Percentiles rank a stretch among this genome's conserved stretches.
Conservation (phyloP, 2,797 vertebrate genomes). For the Sorex maritimensis region DNA sequence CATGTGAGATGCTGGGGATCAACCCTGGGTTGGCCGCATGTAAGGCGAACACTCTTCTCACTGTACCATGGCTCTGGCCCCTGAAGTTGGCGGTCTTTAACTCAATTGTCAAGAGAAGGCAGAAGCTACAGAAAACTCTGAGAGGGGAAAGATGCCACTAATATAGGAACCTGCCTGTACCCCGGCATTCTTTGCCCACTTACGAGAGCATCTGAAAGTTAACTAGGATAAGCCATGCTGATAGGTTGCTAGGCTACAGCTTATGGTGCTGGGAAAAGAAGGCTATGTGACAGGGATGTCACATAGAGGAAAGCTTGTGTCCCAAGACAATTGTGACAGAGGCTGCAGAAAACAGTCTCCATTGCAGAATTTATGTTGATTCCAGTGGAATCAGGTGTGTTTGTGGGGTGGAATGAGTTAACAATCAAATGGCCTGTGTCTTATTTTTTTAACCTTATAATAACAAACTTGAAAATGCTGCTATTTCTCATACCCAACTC, state of each 20-base stretch:
- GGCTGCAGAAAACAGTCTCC: neutral
- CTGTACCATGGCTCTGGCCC: no score
- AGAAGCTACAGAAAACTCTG: neutral
- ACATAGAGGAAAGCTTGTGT: neutral
- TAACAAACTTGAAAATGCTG: conserved; percentile 28
- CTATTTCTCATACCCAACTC: neutral
- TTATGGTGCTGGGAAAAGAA: neutral
- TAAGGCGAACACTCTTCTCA: no score
- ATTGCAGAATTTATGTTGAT: neutral
- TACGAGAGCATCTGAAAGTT: neutral
- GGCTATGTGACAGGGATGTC: neutral
- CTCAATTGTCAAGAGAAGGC: neutral
- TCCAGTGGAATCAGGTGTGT: neutral
- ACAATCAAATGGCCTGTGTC: neutral
- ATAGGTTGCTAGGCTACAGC: neutral
- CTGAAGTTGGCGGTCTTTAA: neutral
- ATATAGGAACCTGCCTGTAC: accelerated
- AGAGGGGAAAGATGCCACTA: neutral
- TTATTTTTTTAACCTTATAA: neutral
- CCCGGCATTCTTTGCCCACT: neutral
- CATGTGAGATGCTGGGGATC: no score
- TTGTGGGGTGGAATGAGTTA: neutral
- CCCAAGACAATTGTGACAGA: neutral
- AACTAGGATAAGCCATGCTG: neutral
- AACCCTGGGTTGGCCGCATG: no score